Percentiles rank a stretch among this genome's conserved stretches.
These are phyloP conservation scores for Aeoliscus strigatus DNA, from an alignment of 2,797 vertebrate species.

Conservation along the genomic window DNA sequence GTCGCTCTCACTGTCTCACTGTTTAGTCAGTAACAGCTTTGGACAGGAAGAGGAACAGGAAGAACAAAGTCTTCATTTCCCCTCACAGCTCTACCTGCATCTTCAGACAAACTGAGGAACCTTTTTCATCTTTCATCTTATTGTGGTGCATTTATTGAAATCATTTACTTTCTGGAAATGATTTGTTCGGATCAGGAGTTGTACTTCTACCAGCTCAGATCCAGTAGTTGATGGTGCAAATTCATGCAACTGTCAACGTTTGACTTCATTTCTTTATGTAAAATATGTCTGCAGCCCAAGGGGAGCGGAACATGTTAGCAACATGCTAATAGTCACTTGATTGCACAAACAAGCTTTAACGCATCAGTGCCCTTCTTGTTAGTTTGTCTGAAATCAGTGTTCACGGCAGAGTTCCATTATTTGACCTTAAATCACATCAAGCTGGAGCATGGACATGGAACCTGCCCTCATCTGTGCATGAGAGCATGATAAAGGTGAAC, in stretches of 20 bases:
- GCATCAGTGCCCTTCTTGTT: too few relatives aligned
- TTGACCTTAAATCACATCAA: background rate
- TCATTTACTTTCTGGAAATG: too few relatives aligned
- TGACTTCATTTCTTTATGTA: conserved; percentile 7
- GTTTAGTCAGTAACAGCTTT: background rate
- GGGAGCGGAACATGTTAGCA: background rate
- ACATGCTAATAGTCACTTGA: too few relatives aligned
- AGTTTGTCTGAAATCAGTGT: too few relatives aligned
- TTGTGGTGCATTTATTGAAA: too few relatives aligned
- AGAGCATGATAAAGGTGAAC: background rate
- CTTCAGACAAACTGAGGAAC: background rate
- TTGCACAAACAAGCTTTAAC: too few relatives aligned
- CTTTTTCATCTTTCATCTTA: too few relatives aligned
- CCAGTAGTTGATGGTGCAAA: conserved; percentile 30
- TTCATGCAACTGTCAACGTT: conserved; percentile 3
- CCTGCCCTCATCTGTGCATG: background rate
- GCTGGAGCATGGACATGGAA: background rate
- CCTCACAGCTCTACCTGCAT: too few relatives aligned
- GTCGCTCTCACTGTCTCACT: background rate
- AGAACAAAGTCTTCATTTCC: background rate
- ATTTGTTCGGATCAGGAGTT: too few relatives aligned
- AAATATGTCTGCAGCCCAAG: background rate
- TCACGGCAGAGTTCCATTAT: too few relatives aligned
- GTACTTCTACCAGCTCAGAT: background rate
- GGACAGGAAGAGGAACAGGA: too few relatives aligned